These are phyloP conservation scores for Microctenopoma steveboyesi DNA, from an alignment of 2,797 vertebrate genomes.

Conservation along the genomic window DNA sequence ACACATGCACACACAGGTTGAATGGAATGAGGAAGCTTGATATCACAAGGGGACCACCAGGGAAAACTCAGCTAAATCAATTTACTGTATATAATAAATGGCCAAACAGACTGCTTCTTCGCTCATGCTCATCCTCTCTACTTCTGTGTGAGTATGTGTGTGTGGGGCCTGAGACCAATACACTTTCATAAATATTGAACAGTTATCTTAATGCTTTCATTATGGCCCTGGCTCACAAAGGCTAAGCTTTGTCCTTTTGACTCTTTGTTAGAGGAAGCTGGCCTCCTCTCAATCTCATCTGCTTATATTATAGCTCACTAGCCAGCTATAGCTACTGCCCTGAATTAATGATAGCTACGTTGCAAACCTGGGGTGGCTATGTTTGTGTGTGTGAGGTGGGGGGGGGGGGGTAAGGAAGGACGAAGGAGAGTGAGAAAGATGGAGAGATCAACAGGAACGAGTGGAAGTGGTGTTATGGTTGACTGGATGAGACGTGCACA, in stretches of 20 bases:
- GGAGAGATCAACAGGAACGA: background rate
- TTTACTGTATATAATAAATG: constrained; percentile 74
- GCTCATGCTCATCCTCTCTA: constrained; percentile 11
- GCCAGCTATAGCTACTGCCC: constrained; percentile 68
- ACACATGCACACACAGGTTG: constrained; percentile 38
- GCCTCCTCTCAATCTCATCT: constrained; percentile 79
- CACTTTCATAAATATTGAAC: constrained; percentile 83
- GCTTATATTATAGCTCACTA: constrained; percentile 73
- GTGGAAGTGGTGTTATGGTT: constrained; percentile 41
- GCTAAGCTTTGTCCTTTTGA: constrained; percentile 80
- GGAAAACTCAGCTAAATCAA: constrained; percentile 77
- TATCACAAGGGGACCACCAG: constrained; percentile 66
- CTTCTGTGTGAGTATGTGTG: constrained; percentile 5
- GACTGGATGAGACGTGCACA: constrained; percentile 62
- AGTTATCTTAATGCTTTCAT: constrained; percentile 82
- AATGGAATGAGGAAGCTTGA: constrained; percentile 59
- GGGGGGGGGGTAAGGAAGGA: background rate
- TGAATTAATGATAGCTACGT: constrained; percentile 69
- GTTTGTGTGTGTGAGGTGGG: background rate
- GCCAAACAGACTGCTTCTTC: constrained; percentile 54
- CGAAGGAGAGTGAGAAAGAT: background rate
- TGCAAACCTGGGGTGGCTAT: constrained; percentile 13
- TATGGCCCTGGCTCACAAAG: constrained; percentile 78
- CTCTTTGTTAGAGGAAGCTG: constrained; percentile 78
- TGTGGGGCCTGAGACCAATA: constrained; percentile 43